phyloP scores from a whole-genome alignment of 1,140 invertebrate species.

The Hylaeus volcanicus region DNA sequence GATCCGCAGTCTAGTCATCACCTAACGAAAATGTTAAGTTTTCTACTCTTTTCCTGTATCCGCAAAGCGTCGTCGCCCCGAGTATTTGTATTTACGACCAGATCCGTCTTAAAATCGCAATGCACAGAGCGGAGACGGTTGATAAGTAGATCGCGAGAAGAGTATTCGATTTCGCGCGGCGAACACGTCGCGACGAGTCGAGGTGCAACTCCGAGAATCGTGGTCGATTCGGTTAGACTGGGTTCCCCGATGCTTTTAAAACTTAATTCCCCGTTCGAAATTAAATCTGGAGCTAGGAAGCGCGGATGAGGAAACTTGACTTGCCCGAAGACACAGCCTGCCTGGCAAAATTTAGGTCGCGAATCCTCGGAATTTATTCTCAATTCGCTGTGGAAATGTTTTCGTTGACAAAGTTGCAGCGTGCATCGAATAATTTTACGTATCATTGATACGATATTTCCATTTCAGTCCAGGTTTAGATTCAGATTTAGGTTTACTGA shows the following conservation, averaged over 20 bases:
- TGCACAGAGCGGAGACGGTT: background rate
- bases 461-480: no score
- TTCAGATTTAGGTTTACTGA: no score
- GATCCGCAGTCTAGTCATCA: no score
- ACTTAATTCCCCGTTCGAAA: slow-evolving; percentile 32
- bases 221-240: slow-evolving; percentile 33
- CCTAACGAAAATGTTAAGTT: no score
- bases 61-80: background rate
- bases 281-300: slow-evolving; percentile 22
- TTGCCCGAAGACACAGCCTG: background rate
- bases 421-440: background rate
- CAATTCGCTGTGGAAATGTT: background rate
- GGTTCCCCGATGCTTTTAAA: slow-evolving; percentile 25
- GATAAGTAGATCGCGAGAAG: slow-evolving; percentile 34
- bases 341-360: slow-evolving; percentile 21
- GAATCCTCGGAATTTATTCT: background rate
- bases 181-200: slow-evolving; percentile 26
- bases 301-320: background rate
- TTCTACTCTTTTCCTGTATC: no score
- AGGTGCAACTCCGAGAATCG: slow-evolving; percentile 24
- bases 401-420: background rate
- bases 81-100: background rate
- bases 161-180: slow-evolving; percentile 29
- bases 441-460: no score
- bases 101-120: background rate